Evolutionary conservation across 2,797 vertebrate genomes (phyloP).

Genomic region (Macroramphosus scolopax): DNA sequence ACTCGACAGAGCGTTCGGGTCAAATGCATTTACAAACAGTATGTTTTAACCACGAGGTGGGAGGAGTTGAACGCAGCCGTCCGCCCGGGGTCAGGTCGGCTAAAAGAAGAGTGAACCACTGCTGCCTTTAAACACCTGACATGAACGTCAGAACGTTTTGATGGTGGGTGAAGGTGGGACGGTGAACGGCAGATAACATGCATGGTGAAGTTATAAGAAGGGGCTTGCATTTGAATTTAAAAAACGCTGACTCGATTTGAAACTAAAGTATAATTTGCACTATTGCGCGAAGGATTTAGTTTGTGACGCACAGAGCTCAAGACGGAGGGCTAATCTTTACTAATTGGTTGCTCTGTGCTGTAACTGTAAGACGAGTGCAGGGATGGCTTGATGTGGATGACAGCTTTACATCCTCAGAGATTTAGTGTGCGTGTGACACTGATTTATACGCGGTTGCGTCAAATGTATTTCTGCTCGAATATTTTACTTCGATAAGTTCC

Average conservation of each 20-base stretch:
- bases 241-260: slow-evolving; percentile 1
- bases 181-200: too few species aligned
- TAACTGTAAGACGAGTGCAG: slow-evolving; percentile 17
- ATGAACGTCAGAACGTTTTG: too few species aligned
- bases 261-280: not conserved
- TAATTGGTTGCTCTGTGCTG: not conserved
- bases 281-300: slow-evolving; percentile 2
- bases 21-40: slow-evolving; percentile 12
- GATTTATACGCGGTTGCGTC: not conserved
- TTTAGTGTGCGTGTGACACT: slow-evolving; percentile 26
- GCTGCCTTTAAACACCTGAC: not conserved
- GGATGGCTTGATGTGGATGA: slow-evolving; percentile 14
- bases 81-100: slow-evolving; percentile 15
- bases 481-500: too few species aligned
- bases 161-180: too few species aligned
- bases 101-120: not conserved
- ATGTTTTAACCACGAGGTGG: slow-evolving; percentile 27
- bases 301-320: not conserved
- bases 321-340: slow-evolving; percentile 8
- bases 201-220: too few species aligned
- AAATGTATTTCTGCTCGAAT: too few species aligned
- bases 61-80: slow-evolving; percentile 10
- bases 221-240: too few species aligned
- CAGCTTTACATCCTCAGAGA: slow-evolving; percentile 27
- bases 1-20: slow-evolving; percentile 6